Base-by-base conservation (phyloP, 2,888 invertebrate genomes). In the Leptinotarsa rubiginosa region DNA sequence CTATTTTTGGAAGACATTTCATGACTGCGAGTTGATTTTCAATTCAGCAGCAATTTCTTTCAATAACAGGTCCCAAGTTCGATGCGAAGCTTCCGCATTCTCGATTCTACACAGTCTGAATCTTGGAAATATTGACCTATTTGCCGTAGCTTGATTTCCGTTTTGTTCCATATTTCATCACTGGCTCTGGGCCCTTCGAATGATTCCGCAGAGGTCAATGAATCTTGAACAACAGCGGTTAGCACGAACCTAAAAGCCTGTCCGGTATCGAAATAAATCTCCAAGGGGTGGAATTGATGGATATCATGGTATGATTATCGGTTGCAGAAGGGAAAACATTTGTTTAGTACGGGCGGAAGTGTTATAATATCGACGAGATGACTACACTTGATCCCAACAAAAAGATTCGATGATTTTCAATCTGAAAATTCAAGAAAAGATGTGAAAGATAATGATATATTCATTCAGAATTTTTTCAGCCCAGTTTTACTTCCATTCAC, bases 101-200 rank as follows among this genome's bases (percentile, higher is more conserved):
- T 10, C 15, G n/a, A n/a, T 52, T 16, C 52, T 52, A 2, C 18
- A 52, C n/a, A 52, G 10, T n/a, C n/a, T n/a, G 52, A 16, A 52
- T 15, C 16, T 16, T 16, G n/a, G 16, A 16, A 16, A 18, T n/a
- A 52, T 52, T 16, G 50, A 50, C 13, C 52, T 18, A 52, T 52
- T 50, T 52, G 52, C 52, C 52, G 52, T 52, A 7, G n/a, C 52
- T 52, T 52, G 52, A 52, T 52, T 52, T 18, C 52, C 52, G 52
- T 52, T 41, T 41, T 52, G 52, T 18, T 52, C 16, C 52, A 52
- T 52, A 52, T 52, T 52, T 52, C 52, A 52, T 52, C 18, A 52
- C n/a, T 16, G n/a, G 52, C 52, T 52, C 18, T 52, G 52, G 52
- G 52, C n/a, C n/a, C n/a, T 52, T 18, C 7, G 10, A 18, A 16